Evolutionary conservation across 2,113 vertebrate species (phyloP), one percentile per base, ranked within the genome.

Genomic region (Nesospiza acunhae): DNA sequence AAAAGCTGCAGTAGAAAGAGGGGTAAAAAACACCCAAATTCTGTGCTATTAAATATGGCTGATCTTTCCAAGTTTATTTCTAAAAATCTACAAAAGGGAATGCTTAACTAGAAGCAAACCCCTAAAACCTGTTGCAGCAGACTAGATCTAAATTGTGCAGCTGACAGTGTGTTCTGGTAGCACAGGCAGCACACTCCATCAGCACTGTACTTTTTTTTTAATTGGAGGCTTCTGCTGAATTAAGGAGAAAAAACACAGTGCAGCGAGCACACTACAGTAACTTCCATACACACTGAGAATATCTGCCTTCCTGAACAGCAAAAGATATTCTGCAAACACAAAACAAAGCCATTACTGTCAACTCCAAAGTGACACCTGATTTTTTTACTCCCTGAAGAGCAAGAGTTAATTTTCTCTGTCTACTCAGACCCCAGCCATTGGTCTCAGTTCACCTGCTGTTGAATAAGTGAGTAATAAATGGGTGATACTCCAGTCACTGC

Each of bases 331-430:
- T 78, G 44, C 44, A 68, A 66, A 52, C 33, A 52, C 35, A 41
- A 39, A 42, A 86, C 49, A 26, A 8, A 74, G 18, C 13, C 21
- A 24, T 77, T 30, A 21, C 75, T 55, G 19, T 28, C 39, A 63
- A 13, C 7, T 67, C n/a, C 31, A 53, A 77, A 62, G 41, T 9
- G 5, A 52, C 17, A 64, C 6, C 15, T 13, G 10, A 5, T 59
- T 76, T 55, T 69, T 87, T 66, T 80, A 30, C 55, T 59, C 30
- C 18, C 31, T 83, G 47, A 39, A 73, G 24, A 59, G 15, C 16
- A 94, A 85, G 87, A 77, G 87, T 95, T 95, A 91, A 94, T 93
- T 69, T 66, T 83, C 46, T 28, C 22, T 42, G 46, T 13, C 46
- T 39, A 22, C 50, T 83, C 30, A 62, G 64, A 73, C 41, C 46